These are phyloP conservation scores for Bellardia pandia DNA, from an alignment of 2,888 invertebrate species.

Conservation along the genomic window DNA sequence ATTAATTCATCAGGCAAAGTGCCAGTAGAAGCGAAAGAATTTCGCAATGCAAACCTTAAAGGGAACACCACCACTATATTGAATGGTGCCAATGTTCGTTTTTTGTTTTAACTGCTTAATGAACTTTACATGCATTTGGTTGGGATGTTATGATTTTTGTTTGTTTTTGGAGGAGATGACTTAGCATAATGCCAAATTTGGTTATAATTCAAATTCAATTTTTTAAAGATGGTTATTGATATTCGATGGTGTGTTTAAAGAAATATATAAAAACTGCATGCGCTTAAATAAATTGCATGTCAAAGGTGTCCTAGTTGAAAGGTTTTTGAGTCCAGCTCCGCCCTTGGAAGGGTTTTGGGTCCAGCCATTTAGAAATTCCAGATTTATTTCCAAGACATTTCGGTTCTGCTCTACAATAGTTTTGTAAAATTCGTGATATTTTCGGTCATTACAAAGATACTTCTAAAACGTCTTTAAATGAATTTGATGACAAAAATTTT, in stretches of 20 bases:
- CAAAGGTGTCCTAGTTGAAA: too few relatives aligned
- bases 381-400: too few relatives aligned
- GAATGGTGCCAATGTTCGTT: neutral
- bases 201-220: neutral
- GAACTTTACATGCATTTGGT: conserved; percentile 24
- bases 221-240: neutral
- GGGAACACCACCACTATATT: neutral
- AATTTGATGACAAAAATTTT: too few relatives aligned
- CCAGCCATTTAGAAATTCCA: too few relatives aligned
- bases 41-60: neutral
- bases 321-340: too few relatives aligned
- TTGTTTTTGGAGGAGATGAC: conserved; percentile 10
- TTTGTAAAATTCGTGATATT: too few relatives aligned
- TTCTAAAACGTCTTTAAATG: too few relatives aligned
- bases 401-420: too few relatives aligned
- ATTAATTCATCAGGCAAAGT: conserved; percentile 57
- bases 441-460: too few relatives aligned
- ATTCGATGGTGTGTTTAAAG: neutral
- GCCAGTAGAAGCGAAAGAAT: conserved; percentile 20
- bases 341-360: too few relatives aligned
- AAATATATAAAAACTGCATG: too few relatives aligned
- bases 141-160: neutral
- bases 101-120: neutral
- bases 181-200: conserved; percentile 22
- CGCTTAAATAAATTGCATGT: too few relatives aligned